Evolutionary conservation across 2,888 invertebrate genomes (phyloP).

Genomic region (Chaitophorus viminalis): DNA sequence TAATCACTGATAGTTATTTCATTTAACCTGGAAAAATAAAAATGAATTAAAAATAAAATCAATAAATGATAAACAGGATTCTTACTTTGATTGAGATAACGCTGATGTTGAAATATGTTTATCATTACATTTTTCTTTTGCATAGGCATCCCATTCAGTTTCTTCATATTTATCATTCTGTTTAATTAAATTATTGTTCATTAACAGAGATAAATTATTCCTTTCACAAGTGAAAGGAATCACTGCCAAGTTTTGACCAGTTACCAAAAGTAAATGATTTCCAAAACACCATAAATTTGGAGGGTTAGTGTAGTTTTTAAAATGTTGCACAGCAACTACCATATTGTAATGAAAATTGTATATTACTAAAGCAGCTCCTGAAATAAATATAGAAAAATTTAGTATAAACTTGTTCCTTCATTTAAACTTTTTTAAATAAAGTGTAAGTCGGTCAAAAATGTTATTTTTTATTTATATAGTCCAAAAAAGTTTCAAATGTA

Average conservation of each 20-base stretch:
- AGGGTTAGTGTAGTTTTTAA: slow-evolving; percentile 45
- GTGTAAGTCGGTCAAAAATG: no score
- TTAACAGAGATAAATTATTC: slow-evolving; percentile 50
- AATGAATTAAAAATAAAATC: not conserved
- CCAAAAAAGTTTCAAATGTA: not conserved
- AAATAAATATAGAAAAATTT: not conserved
- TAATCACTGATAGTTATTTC: slow-evolving; percentile 50
- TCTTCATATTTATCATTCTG: slow-evolving; percentile 47
- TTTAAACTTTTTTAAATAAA: no score
- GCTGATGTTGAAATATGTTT: slow-evolving; percentile 48
- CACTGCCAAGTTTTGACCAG: slow-evolving; percentile 58
- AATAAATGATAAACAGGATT: not conserved
- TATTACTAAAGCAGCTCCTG: slow-evolving; percentile 53
- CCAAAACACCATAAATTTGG: slow-evolving; percentile 59
- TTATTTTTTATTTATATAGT: not conserved
- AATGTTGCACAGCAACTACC: slow-evolving; percentile 57
- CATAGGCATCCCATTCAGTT: slow-evolving; percentile 49
- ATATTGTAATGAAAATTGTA: slow-evolving; percentile 59
- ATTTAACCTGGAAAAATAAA: slow-evolving; percentile 41
- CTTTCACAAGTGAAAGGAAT: slow-evolving; percentile 55
- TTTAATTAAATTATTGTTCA: slow-evolving; percentile 59
- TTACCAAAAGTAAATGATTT: slow-evolving; percentile 53
- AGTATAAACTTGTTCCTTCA: not conserved
- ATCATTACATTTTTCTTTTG: slow-evolving; percentile 49
- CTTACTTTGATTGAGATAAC: slow-evolving; percentile 55